These are phyloP conservation scores for Drepanosiphum platanoidis DNA, from an alignment of 2,888 invertebrate genomes.

Conservation along the genomic window DNA sequence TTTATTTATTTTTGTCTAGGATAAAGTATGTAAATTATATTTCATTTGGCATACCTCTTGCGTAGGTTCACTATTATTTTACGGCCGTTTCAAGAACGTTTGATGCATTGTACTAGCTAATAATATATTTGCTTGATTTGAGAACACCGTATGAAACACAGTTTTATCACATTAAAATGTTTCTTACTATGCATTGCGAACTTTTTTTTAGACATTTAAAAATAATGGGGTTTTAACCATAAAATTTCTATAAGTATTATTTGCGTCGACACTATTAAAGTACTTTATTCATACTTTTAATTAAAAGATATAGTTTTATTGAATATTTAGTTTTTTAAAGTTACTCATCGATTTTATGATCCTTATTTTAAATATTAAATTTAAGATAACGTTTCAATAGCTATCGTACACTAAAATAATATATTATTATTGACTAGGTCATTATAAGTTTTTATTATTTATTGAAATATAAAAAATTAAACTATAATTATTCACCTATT, in stretches of 20 bases:
- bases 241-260: background rate
- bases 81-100: conserved; percentile 31
- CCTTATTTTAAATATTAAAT: background rate
- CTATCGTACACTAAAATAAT: background rate
- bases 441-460: too few relatives aligned
- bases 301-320: background rate
- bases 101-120: background rate
- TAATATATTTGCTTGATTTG: background rate
- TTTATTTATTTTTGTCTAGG: background rate
- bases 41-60: conserved; percentile 5
- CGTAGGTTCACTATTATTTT: conserved; percentile 21
- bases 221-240: background rate
- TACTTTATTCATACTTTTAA: conserved; percentile 21
- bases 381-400: background rate
- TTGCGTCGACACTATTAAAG: background rate
- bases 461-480: too few relatives aligned
- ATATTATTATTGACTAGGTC: background rate
- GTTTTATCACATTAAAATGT: conserved; percentile 24
- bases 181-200: background rate
- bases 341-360: background rate
- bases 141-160: background rate
- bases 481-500: too few relatives aligned
- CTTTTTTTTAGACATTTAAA: conserved; percentile 10
- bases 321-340: background rate
- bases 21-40: background rate